Evolutionary conservation across 2,797 vertebrate species (phyloP).

Genomic region (Rhinophrynus dorsalis): DNA sequence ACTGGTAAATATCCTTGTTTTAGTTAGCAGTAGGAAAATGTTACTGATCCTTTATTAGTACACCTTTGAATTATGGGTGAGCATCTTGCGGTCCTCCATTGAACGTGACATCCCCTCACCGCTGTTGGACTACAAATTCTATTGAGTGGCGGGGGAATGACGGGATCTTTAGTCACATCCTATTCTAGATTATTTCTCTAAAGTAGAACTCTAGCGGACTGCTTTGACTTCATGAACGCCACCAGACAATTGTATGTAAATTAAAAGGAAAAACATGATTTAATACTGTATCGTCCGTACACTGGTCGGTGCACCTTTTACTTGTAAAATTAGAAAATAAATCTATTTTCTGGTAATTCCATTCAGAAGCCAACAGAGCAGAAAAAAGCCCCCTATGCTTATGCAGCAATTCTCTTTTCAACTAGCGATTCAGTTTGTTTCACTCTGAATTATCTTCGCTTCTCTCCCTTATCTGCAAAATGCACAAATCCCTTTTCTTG

Average conservation of each 20-base stretch:
- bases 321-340: constrained; percentile 35
- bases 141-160: no score
- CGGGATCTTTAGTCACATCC: no score
- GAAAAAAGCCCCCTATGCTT: constrained; percentile 26
- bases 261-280: constrained; percentile 6
- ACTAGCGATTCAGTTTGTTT: not conserved
- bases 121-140: no score
- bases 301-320: constrained; percentile 2
- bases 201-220: no score
- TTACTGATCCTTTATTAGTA: no score
- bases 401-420: constrained; percentile 11
- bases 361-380: constrained; percentile 15
- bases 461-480: constrained; percentile 6
- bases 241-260: not conserved
- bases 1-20: no score
- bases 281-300: not conserved
- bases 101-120: no score
- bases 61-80: no score
- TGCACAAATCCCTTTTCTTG: constrained; percentile 11
- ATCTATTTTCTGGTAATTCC: constrained; percentile 30
- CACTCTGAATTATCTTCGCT: constrained; percentile 11
- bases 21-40: no score
- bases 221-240: not conserved
- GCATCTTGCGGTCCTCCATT: no score
- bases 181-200: no score